phyloP scores from a whole-genome alignment of 2,797 vertebrate genomes.

The Pampus argenteus region DNA sequence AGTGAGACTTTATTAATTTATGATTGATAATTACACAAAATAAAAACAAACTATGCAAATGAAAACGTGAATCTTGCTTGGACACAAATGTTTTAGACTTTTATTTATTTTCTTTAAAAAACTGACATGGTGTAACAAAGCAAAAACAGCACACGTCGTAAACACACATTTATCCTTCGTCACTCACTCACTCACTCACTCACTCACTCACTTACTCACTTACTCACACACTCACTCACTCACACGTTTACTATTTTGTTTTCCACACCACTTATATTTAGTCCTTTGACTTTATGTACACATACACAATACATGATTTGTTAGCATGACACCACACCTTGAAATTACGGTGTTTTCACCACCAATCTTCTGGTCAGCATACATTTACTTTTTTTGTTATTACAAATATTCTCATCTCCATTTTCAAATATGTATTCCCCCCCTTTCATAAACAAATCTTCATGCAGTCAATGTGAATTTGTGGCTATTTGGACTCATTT shows the following conservation, averaged over 20 bases:
- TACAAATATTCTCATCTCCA: constrained; percentile 6
- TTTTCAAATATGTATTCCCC: constrained; percentile 18
- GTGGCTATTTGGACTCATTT: constrained; percentile 15
- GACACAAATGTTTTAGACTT: constrained; percentile 56
- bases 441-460: constrained; percentile 18
- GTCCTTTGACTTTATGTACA: constrained; percentile 55
- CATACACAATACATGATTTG: constrained; percentile 37
- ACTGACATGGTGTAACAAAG: constrained; percentile 48
- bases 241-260: constrained; percentile 23
- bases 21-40: constrained; percentile 8
- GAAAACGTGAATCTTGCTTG: constrained; percentile 30
- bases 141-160: constrained; percentile 38
- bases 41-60: constrained; percentile 19
- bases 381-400: not conserved
- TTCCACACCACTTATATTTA: constrained; percentile 31
- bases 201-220: constrained; percentile 10
- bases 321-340: constrained; percentile 25
- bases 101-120: constrained; percentile 75
- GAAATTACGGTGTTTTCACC: constrained; percentile 14
- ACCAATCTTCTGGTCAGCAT: not conserved
- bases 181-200: not conserved
- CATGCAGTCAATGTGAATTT: constrained; percentile 31
- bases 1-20: constrained; percentile 4
- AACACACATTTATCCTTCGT: constrained; percentile 44
- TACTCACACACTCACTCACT: constrained; percentile 36